Evolutionary conservation across 2,797 vertebrate genomes (phyloP).

Genomic region (Chloroceryle amazona): DNA sequence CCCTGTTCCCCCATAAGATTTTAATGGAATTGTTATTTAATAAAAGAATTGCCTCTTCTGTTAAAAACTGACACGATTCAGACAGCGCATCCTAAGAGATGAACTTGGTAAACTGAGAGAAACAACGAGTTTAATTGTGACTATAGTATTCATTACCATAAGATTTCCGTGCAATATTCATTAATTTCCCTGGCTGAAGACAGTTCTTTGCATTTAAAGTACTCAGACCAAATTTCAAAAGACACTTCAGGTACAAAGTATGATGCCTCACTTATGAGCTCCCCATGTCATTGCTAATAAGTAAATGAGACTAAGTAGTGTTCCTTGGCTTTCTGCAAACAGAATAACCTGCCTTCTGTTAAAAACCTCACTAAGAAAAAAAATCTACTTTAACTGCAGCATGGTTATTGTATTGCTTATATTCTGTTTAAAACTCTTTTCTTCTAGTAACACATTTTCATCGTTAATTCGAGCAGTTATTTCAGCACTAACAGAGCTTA

Average conservation of each 20-base stretch:
- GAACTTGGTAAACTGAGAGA: background rate
- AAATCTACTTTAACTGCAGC: background rate
- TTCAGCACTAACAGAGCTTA: background rate
- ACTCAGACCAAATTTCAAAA: background rate
- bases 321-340: background rate
- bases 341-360: background rate
- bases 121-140: background rate
- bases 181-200: background rate
- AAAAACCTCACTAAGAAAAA: background rate
- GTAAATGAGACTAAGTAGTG: background rate
- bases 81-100: background rate
- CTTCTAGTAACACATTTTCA: background rate
- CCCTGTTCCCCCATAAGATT: background rate
- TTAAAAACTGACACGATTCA: background rate
- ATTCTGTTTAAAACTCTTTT: background rate
- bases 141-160: background rate
- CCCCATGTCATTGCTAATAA: background rate
- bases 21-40: background rate
- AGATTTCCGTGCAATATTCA: background rate
- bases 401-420: background rate
- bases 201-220: background rate
- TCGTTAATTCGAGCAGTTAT: background rate
- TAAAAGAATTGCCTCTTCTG: background rate
- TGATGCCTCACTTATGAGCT: background rate
- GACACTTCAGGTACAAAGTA: accelerated